Evolutionary conservation across 2,797 vertebrate species (phyloP), one percentile per base, ranked within the genome.

Genomic region (Synaphobranchus kaupii): DNA sequence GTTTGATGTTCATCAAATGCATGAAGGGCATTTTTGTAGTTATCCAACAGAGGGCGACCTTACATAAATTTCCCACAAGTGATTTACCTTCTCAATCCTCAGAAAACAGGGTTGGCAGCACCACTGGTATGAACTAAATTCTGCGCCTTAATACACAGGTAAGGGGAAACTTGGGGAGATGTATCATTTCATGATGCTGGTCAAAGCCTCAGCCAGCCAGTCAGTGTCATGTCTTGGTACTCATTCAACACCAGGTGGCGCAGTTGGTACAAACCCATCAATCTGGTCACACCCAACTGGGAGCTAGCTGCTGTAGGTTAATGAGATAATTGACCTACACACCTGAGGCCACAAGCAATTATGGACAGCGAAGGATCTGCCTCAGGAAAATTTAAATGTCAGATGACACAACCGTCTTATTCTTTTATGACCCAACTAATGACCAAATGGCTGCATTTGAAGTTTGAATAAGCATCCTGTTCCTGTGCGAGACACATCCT

Each of bases 171-270:
- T 34, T 50, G 47, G 47, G 34, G 78, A n/a, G 47, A 81, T 48
- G 22, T 13, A n/a, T 50, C 44, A 81, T 50, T 50, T 12, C 1
- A 22, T 81, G 78, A 20, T 81, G 22, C 68, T 34, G 68, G 68
- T 13, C 39, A 76, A 76, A 44, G 20, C 28, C 76, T 28, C 76
- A 31, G 22, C 7, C 39, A 31, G 60, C 47, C 48, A 28, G n/a
- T 56, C 63, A 13, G n/a, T 13, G 47, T 48, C 54, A n/a, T 7
- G 44, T 52, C 54, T n/a, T 81, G 39, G 39, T 54, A 73, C 20
- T 28, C 88, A 50, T 48, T 56, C 17, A 78, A 91, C 94, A 92
- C 90, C 90, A 94, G 94, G 92, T 90, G 93, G 90, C 50, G 81
- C 85, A 88, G 89, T 89, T 34, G 83, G 4, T 66, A 86, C 85